These are phyloP conservation scores for Phylloscopus trochilus DNA, from an alignment of 2,113 vertebrate genomes.

Conservation along the genomic window DNA sequence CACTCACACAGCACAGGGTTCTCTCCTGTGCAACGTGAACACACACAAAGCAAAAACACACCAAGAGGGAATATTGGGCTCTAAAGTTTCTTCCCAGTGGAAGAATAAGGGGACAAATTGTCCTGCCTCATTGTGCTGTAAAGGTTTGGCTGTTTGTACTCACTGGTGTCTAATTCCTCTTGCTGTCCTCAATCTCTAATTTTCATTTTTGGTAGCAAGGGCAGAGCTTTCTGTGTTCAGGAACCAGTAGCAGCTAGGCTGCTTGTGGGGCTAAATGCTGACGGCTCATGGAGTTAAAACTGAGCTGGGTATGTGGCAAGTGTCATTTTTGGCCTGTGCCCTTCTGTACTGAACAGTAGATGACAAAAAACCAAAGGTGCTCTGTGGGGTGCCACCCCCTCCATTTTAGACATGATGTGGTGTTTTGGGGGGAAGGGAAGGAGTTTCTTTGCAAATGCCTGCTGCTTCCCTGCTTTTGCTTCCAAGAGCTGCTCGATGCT, in stretches of 20 bases:
- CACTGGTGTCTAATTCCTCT: not conserved
- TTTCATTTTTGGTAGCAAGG: not conserved
- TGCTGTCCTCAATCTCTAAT: not conserved
- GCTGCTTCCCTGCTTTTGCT: not conserved
- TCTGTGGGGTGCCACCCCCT: not conserved
- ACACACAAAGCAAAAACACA: not conserved
- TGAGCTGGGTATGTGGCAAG: not conserved
- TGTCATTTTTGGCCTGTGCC: not conserved
- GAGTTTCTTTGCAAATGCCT: not conserved
- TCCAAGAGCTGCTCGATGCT: not conserved
- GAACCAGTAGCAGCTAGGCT: not conserved
- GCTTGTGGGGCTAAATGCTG: not conserved
- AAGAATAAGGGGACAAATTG: not conserved
- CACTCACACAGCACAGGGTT: not conserved
- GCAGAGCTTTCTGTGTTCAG: not conserved
- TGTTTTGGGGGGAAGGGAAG: not conserved
- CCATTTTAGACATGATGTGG: fast-evolving
- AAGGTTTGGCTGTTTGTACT: not conserved
- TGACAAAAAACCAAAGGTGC: not conserved
- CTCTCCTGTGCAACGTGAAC: not conserved
- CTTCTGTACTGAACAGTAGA: not conserved
- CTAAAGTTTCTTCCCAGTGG: not conserved
- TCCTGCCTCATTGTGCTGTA: not conserved
- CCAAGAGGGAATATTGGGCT: not conserved
- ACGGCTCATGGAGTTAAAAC: not conserved